Evolutionary conservation across 2,797 vertebrate genomes (phyloP), one percentile per base, ranked within the genome.

Genomic region (Clarias laeviceps): DNA sequence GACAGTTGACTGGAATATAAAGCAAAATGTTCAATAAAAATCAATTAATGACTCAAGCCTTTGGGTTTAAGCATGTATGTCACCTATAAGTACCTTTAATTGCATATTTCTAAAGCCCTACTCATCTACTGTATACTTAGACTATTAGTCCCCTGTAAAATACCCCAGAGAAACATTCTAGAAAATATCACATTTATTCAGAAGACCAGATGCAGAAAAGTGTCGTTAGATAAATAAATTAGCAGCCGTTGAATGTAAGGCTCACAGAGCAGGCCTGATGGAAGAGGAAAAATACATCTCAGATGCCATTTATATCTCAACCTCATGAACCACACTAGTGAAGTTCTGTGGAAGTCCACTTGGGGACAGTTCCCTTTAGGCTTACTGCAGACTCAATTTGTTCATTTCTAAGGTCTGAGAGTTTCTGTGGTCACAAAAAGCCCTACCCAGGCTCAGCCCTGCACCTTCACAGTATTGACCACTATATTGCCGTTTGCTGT

Each of bases 401-500:
- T 90, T 93, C 94, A 95, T 95, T 94, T 94, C 90, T 79, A 88
- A 82, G 85, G 89, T 89, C 34, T 79, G 88, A 90, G 91, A 94
- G 93, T 92, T 90, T 91, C 91, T 96, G 96, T 90, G 96, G 95
- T 96, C 85, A 90, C 40, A 85, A 84, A 88, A 91, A 91, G 91
- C 91, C 87, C 18, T 83, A 88, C 87, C 85, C 72, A 84, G 92
- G 93, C 86, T 91, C 86, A 89, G 69, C 89, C 88, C 89, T 84
- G 20, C 89, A 93, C 90, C 27, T 70, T 81, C 77, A 88, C 90
- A 90, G 89, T 95, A 97, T 97, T 90, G 96, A 98, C 96, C 93
- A 93, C 83, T 94, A 94, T 95, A 97, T 96, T 95, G 96, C 95
- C 92, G 92, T 95, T 95, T 88, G 92, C 91, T 97, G 96, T 97